phyloP scores from a whole-genome alignment of 1,140 invertebrate species.

The Solenopsis invicta region DNA sequence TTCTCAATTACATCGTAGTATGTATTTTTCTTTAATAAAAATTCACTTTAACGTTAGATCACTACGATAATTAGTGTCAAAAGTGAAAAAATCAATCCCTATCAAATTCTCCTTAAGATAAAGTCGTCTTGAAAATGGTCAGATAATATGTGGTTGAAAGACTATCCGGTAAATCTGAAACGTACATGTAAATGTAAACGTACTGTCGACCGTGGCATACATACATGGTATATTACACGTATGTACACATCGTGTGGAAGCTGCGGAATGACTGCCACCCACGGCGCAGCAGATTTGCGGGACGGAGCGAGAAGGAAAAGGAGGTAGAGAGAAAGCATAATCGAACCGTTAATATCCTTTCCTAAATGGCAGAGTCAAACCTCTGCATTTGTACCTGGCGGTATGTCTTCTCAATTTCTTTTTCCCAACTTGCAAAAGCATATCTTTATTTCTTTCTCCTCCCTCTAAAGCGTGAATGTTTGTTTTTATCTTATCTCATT shows the following conservation, averaged over 20 bases:
- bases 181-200: not conserved
- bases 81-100: not conserved
- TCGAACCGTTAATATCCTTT: slow-evolving; percentile 52
- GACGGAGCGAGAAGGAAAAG: not conserved
- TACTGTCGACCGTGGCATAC: not conserved
- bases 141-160: slow-evolving; percentile 25
- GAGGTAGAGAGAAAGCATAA: slow-evolving; percentile 30
- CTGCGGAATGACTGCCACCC: slow-evolving; percentile 33
- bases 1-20: slow-evolving; percentile 1
- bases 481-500: not conserved
- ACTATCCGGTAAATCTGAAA: slow-evolving; percentile 30
- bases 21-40: not conserved
- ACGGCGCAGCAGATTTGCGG: not conserved
- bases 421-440: not conserved
- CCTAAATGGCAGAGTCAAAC: not conserved
- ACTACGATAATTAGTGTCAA: slow-evolving; percentile 8
- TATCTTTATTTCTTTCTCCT: not conserved
- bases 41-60: not conserved
- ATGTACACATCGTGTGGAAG: slow-evolving; percentile 2
- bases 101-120: not conserved
- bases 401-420: slow-evolving; percentile 24
- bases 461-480: not conserved
- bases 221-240: not conserved
- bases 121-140: not conserved
- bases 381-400: slow-evolving; percentile 4